Evolutionary conservation across 2,888 invertebrate genomes (phyloP).

Genomic region (Mycalesis mineus): DNA sequence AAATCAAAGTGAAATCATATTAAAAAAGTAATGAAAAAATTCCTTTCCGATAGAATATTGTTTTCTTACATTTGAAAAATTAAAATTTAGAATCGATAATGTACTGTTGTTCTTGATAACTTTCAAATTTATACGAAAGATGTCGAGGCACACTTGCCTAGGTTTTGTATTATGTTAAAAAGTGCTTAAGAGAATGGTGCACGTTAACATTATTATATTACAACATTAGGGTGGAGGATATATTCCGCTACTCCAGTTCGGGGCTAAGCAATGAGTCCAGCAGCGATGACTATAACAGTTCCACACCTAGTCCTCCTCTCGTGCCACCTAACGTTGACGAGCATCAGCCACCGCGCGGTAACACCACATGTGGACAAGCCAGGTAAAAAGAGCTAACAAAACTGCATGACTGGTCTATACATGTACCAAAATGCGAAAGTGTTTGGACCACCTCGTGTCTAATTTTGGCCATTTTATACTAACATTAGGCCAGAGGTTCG

Average conservation of each 20-base stretch:
- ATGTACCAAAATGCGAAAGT: background rate
- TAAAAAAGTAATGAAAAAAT: too few species aligned
- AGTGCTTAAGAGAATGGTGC: background rate
- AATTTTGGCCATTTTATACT: conserved; percentile 5
- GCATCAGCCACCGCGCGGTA: too few species aligned
- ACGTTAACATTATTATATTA: background rate
- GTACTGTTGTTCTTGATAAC: too few species aligned
- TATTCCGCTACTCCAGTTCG: background rate
- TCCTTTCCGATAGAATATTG: too few species aligned
- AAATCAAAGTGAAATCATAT: too few species aligned
- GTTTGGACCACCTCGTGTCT: background rate
- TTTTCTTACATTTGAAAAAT: too few species aligned
- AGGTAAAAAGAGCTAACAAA: background rate
- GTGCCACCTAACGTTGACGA: background rate
- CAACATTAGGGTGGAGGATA: background rate
- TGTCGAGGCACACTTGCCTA: too few species aligned
- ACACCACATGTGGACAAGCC: background rate
- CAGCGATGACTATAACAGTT: background rate
- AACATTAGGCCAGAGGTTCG: background rate
- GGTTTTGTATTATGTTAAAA: too few species aligned
- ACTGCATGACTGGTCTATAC: background rate
- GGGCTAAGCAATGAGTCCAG: background rate
- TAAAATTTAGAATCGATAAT: too few species aligned
- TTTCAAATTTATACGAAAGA: too few species aligned
- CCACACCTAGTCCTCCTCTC: background rate